Percentiles rank a stretch among this genome's conserved stretches.
Conservation (phyloP, 2,113 vertebrate genomes). For the Abramis brama region DNA sequence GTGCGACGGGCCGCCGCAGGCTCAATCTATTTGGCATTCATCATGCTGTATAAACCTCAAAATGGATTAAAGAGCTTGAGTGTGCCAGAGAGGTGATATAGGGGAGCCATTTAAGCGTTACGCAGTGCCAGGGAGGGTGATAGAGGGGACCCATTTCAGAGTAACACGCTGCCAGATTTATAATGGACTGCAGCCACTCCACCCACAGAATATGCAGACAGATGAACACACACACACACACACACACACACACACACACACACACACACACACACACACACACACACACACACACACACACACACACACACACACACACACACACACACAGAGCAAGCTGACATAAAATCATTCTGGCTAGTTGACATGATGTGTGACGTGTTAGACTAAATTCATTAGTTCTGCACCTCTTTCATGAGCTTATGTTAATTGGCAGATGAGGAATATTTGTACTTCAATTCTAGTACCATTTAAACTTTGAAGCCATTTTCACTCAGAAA, state of each 20-base stretch:
- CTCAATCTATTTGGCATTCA: conserved; percentile 38
- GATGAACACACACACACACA: neutral
- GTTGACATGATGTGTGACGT: neutral
- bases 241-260: neutral
- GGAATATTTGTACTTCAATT: neutral
- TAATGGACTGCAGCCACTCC: conserved; percentile 65
- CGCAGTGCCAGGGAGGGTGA: conserved; percentile 64
- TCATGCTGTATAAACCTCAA: conserved; percentile 33
- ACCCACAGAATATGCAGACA: conserved; percentile 56
- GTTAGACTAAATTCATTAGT: neutral
- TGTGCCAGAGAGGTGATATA: conserved; percentile 60
- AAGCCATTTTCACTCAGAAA: neutral
- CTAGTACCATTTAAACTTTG: neutral
- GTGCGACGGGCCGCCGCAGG: neutral
- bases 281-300: no score
- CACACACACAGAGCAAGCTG: neutral
- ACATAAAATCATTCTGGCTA: neutral
- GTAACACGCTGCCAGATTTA: conserved; percentile 65
- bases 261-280: neutral
- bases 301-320: neutral
- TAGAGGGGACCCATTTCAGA: conserved; percentile 64
- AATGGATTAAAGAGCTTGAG: conserved; percentile 54
- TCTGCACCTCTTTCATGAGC: neutral
- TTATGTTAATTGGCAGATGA: neutral
- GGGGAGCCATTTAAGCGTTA: conserved; percentile 52